Percentiles rank a stretch among this genome's conserved stretches.
Evolutionary conservation across 2,888 invertebrate species (phyloP).

Genomic region (Parnassius smintheus): DNA sequence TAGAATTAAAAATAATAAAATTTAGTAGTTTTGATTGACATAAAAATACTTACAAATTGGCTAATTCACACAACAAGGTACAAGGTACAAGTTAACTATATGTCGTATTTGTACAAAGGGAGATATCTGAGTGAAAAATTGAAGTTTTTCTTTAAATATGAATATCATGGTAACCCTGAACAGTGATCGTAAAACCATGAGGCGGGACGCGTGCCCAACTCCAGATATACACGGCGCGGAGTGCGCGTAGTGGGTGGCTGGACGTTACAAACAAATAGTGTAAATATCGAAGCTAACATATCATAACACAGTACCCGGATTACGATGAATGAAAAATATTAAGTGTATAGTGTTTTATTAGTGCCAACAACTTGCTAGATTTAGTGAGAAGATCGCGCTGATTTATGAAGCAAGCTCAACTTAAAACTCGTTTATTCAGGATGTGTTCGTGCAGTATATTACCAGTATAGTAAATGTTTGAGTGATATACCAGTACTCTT

Average conservation of each 20-base stretch:
- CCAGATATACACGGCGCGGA: conserved; percentile 22
- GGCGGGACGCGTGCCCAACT: conserved; percentile 15
- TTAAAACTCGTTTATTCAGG: neutral
- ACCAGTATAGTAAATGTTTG: neutral
- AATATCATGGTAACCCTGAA: conserved; percentile 21
- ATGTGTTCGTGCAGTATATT: neutral
- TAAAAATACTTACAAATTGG: no score
- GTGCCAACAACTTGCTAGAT: neutral
- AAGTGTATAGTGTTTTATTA: conserved; percentile 29
- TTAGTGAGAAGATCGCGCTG: no score
- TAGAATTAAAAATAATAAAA: no score
- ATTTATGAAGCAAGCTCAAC: conserved; percentile 5
- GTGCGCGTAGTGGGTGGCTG: conserved; percentile 1
- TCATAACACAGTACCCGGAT: conserved; percentile 35
- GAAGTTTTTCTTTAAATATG: neutral
- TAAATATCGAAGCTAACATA: conserved; percentile 23
- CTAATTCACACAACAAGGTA: no score
- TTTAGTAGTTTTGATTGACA: no score
- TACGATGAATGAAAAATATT: conserved; percentile 28
- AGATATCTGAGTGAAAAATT: no score
- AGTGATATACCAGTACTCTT: neutral
- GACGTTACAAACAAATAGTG: conserved; percentile 2
- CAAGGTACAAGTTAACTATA: no score
- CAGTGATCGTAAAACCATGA: conserved; percentile 18
- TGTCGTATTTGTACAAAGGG: no score